Conservation (phyloP, 2,113 vertebrate genomes). For the Psammodynastes pulverulentus region DNA sequence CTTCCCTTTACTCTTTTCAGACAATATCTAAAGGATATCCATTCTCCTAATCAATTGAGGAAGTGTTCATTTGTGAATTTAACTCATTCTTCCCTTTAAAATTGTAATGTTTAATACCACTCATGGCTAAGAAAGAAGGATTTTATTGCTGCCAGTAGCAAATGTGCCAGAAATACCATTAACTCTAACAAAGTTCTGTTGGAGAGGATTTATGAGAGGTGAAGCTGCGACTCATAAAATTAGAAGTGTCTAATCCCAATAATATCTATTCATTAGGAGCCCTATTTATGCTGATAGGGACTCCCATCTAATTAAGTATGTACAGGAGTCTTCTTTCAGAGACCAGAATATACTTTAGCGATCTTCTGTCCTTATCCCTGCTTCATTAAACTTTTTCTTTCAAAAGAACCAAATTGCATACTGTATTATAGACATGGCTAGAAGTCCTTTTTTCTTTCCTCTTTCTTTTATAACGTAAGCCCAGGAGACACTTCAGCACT, state of each 20-base stretch:
- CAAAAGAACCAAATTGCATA: background rate
- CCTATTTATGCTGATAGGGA: background rate
- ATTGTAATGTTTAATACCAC: background rate
- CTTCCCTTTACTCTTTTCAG: background rate
- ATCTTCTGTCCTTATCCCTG: background rate
- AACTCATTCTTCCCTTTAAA: background rate
- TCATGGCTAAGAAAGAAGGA: background rate
- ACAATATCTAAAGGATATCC: background rate
- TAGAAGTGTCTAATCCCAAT: background rate
- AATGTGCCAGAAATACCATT: background rate
- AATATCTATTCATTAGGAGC: background rate
- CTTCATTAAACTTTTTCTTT: background rate
- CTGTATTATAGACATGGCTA: background rate
- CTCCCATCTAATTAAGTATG: background rate
- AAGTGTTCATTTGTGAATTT: background rate
- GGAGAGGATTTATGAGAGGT: background rate
- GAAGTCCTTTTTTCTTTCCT: background rate
- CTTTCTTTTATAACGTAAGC: background rate
- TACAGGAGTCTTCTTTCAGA: background rate
- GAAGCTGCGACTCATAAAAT: background rate
- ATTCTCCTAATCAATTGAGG: background rate
- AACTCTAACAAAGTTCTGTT: background rate
- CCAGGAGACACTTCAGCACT: background rate
- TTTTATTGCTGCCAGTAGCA: background rate
- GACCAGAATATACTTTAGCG: background rate